These are phyloP conservation scores for Morus bassanus DNA, from an alignment of 2,797 vertebrate species.

Conservation along the genomic window DNA sequence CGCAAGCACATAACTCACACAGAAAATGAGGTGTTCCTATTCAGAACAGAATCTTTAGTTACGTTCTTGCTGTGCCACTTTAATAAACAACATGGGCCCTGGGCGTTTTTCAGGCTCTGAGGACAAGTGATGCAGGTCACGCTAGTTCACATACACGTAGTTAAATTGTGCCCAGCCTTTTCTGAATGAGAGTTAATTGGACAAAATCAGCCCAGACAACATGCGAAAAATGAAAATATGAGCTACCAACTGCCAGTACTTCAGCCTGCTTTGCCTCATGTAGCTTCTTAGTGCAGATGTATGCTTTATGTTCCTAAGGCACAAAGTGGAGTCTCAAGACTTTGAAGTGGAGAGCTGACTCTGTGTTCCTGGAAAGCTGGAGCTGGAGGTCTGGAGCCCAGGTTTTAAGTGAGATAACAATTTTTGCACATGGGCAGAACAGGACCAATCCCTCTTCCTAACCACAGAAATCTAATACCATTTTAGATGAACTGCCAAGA, in stretches of 20 bases:
- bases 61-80: background rate
- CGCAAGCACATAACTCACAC: background rate
- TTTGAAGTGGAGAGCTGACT: background rate
- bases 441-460: background rate
- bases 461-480: background rate
- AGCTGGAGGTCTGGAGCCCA: background rate
- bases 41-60: background rate
- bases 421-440: background rate
- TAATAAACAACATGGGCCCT: background rate
- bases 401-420: background rate
- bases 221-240: background rate
- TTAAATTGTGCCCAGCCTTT: background rate
- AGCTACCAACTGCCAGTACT: background rate
- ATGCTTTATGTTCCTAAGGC: background rate
- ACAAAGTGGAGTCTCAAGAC: background rate
- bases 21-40: background rate
- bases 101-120: background rate
- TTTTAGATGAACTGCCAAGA: background rate
- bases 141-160: background rate
- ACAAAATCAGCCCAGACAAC: background rate
- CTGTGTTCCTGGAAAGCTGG: background rate
- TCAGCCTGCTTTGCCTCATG: background rate
- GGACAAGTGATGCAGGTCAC: background rate
- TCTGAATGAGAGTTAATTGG: background rate
- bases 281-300: background rate